Evolutionary conservation across 2,113 vertebrate species (phyloP).

Genomic region (Misgurnus mizolepis): DNA sequence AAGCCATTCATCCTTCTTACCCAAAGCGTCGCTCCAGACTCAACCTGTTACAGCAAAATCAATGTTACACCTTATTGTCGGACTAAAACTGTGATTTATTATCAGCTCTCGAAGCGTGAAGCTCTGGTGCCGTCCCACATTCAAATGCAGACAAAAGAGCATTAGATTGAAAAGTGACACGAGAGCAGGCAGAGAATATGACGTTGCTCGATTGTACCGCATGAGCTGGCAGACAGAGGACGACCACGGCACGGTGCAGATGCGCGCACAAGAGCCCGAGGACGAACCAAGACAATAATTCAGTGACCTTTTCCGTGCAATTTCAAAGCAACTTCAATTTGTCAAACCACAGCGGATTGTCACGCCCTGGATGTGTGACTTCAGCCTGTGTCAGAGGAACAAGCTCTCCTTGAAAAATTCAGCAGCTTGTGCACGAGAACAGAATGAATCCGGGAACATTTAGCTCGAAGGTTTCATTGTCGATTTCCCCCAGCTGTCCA

Average conservation of each 20-base stretch:
- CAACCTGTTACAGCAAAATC: slow-evolving; percentile 64
- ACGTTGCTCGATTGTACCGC: not conserved
- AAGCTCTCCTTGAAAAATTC: slow-evolving; percentile 25
- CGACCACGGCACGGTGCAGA: not conserved
- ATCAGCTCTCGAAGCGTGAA: slow-evolving; percentile 59
- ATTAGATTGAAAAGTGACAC: not conserved
- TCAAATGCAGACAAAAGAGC: slow-evolving; percentile 12
- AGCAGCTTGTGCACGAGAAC: slow-evolving; percentile 1
- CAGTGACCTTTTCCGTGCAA: slow-evolving; percentile 21
- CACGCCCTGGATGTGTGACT: slow-evolving; percentile 36
- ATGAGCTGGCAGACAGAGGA: not conserved
- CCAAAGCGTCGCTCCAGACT: slow-evolving; percentile 46
- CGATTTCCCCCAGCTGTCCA: slow-evolving; percentile 20
- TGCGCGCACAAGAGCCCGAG: not conserved
- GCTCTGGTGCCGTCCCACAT: slow-evolving; percentile 21
- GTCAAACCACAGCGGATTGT: slow-evolving; percentile 33
- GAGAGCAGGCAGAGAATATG: not conserved
- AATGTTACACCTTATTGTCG: slow-evolving; percentile 61
- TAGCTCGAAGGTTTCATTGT: slow-evolving; percentile 35
- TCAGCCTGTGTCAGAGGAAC: slow-evolving; percentile 36
- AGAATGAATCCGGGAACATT: slow-evolving; percentile 29
- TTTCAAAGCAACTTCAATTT: slow-evolving; percentile 45
- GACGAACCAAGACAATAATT: not conserved
- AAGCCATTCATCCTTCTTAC: slow-evolving; percentile 55
- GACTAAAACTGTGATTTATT: slow-evolving; percentile 67